Conservation (phyloP, 2,888 invertebrate genomes). For the Orchesellides sinensis region DNA sequence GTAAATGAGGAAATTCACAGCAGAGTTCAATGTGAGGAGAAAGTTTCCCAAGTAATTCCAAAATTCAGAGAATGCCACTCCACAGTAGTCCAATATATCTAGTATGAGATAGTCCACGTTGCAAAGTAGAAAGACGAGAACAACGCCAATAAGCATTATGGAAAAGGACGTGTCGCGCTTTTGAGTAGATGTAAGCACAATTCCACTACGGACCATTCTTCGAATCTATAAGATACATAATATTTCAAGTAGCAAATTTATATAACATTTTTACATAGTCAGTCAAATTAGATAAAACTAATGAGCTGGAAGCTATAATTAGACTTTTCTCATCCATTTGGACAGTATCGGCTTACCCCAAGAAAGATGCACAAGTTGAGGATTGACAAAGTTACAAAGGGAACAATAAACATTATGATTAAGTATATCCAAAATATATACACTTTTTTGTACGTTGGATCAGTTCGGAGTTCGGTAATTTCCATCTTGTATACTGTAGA, state of each 20-base stretch:
- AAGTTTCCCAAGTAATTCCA: slow-evolving; percentile 71
- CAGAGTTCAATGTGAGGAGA: slow-evolving; percentile 71
- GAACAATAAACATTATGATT: slow-evolving; percentile 66
- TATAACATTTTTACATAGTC: no score
- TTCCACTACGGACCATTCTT: slow-evolving; percentile 4
- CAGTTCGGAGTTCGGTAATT: slow-evolving; percentile 60
- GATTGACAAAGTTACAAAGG: slow-evolving; percentile 63
- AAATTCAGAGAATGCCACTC: slow-evolving; percentile 18
- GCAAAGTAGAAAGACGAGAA: slow-evolving; percentile 70
- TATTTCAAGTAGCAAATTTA: no score
- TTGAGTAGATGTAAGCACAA: slow-evolving; percentile 59
- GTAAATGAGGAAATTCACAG: slow-evolving; percentile 72
- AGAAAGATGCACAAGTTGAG: slow-evolving; percentile 66
- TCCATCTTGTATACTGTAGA: slow-evolving; percentile 52
- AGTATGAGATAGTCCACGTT: slow-evolving; percentile 69
- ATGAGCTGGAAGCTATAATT: background rate
- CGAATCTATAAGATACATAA: slow-evolving; percentile 6
- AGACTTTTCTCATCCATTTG: background rate
- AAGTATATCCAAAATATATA: slow-evolving; percentile 71
- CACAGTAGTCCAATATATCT: slow-evolving; percentile 57
- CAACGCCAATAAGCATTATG: slow-evolving; percentile 70
- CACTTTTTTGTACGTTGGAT: slow-evolving; percentile 62
- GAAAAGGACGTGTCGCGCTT: slow-evolving; percentile 70
- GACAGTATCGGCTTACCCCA: slow-evolving; percentile 59
- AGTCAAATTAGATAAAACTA: background rate